Conservation (phyloP, 2,797 vertebrate genomes). For the Catostomus latipinnis region DNA sequence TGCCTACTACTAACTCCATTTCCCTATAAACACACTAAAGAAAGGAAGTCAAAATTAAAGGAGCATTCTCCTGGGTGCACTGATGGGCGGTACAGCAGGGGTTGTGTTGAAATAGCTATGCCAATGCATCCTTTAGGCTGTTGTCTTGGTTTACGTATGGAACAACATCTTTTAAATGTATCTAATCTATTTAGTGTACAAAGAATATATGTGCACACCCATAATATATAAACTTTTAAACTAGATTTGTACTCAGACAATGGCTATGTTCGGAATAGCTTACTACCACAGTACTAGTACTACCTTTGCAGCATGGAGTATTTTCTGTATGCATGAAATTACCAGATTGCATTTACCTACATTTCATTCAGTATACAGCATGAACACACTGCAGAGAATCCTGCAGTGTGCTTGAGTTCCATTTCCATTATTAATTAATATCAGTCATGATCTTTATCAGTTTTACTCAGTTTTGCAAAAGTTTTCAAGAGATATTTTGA, state of each 20-base stretch:
- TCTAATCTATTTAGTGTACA: conserved; percentile 26
- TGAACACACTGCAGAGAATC: no score
- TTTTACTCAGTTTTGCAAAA: no score
- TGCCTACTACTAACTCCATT: not conserved
- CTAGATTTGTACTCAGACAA: not conserved
- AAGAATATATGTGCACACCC: not conserved
- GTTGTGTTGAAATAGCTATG: conserved; percentile 2
- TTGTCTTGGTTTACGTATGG: not conserved
- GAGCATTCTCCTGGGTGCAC: conserved; percentile 12
- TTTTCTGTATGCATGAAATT: not conserved
- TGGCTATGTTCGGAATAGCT: conserved; percentile 28
- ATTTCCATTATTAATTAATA: no score
- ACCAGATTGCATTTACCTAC: not conserved
- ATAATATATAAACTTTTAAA: conserved; percentile 29
- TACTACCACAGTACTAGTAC: not conserved
- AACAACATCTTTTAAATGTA: conserved; percentile 13
- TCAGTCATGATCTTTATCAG: no score
- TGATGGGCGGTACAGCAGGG: conserved; percentile 21
- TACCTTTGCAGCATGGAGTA: not conserved
- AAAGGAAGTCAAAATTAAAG: not conserved
- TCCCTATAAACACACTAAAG: not conserved
- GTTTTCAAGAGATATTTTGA: no score
- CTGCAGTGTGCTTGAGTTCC: no score
- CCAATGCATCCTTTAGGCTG: conserved; percentile 3
- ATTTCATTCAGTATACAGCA: not conserved